These are phyloP conservation scores for Podarcis lilfordi DNA, from an alignment of 2,797 vertebrate species.

Conservation along the genomic window DNA sequence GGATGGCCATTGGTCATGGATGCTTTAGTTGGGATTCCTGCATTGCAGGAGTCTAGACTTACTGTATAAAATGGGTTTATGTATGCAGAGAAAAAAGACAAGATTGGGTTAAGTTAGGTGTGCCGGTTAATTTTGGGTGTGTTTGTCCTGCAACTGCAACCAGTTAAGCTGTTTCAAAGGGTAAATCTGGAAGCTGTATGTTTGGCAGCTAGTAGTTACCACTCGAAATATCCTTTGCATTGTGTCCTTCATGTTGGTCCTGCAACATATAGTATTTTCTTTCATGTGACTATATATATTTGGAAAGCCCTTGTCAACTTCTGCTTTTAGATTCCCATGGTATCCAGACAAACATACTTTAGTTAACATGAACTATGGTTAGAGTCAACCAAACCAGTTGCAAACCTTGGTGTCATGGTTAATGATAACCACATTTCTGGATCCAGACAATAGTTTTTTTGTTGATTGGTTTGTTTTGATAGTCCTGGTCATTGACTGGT, in stretches of 20 bases:
- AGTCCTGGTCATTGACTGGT: conserved; percentile 2
- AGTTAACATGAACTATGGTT: background rate
- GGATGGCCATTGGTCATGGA: too few relatives aligned
- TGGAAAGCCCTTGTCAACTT: background rate
- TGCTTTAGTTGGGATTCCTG: too few relatives aligned
- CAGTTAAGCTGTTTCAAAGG: too few relatives aligned
- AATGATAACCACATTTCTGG: background rate
- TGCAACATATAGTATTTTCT: background rate
- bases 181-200: too few relatives aligned
- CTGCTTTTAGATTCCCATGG: background rate
- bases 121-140: too few relatives aligned
- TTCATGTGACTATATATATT: background rate
- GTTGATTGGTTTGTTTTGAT: background rate
- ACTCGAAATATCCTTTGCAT: too few relatives aligned
- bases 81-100: too few relatives aligned
- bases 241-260: background rate
- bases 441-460: conserved; percentile 27
- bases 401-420: background rate
- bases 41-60: too few relatives aligned
- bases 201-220: too few relatives aligned
- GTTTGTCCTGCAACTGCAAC: too few relatives aligned
- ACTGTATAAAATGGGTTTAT: too few relatives aligned
- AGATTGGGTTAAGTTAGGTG: too few relatives aligned
- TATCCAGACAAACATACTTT: background rate
- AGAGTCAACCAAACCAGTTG: background rate